Percentiles rank a stretch among this genome's conserved stretches.
phyloP scores from a whole-genome alignment of 2,888 invertebrate species.

The Amphiduros pacificus region DNA sequence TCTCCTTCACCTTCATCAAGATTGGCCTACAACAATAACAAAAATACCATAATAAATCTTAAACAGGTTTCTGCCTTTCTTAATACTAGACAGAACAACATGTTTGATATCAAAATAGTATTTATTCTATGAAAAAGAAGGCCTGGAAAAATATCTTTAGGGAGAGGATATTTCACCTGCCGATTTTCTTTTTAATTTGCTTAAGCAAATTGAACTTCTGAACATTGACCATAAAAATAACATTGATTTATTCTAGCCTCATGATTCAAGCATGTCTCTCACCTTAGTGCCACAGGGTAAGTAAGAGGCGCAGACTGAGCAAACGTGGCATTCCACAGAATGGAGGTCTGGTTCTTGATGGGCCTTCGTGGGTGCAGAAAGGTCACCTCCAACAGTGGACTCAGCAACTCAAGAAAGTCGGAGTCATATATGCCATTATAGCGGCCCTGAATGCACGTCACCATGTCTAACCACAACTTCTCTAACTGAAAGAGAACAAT shows the following conservation, averaged over 20 bases:
- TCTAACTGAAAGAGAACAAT: conserved; percentile 38
- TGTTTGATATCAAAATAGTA: too few relatives aligned
- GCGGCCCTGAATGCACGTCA: conserved; percentile 40
- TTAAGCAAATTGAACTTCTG: too few relatives aligned
- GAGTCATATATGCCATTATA: conserved; percentile 44
- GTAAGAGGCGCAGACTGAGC: conserved; percentile 35
- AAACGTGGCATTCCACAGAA: conserved; percentile 52
- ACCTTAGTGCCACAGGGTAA: conserved; percentile 50
- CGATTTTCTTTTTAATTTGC: too few relatives aligned
- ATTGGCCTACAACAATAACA: conserved; percentile 35
- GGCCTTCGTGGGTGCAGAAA: conserved; percentile 43
- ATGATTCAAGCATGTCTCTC: too few relatives aligned
- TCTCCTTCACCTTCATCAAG: conserved; percentile 45
- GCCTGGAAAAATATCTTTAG: too few relatives aligned
- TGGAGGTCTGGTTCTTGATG: conserved; percentile 43
- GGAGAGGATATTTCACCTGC: too few relatives aligned
- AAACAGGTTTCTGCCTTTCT: too few relatives aligned
- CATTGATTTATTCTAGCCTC: too few relatives aligned
- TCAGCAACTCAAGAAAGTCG: conserved; percentile 40
- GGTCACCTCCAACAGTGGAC: conserved; percentile 45
- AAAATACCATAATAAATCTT: background rate
- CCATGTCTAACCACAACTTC: conserved; percentile 48
- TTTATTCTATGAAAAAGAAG: too few relatives aligned
- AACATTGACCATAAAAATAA: too few relatives aligned
- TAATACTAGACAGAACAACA: too few relatives aligned